Evolutionary conservation across 2,797 vertebrate genomes (phyloP).

Genomic region (Glossophaga mutica): DNA sequence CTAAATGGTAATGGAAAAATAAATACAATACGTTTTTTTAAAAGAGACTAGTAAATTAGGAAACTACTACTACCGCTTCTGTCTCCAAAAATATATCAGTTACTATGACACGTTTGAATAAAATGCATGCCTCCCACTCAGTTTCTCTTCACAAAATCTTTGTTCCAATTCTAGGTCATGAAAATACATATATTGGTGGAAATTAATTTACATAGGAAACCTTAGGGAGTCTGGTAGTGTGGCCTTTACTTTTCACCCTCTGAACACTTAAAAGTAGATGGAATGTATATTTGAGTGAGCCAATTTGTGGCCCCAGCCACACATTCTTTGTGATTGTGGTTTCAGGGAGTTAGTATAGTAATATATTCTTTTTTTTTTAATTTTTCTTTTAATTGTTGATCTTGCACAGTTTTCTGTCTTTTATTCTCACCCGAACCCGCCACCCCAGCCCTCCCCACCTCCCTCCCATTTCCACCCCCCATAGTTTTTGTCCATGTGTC

Average conservation of each 20-base stretch:
- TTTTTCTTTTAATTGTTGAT: too few relatives aligned
- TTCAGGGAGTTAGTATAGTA: conserved; percentile 49
- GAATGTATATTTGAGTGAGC: not conserved
- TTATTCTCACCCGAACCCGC: too few relatives aligned
- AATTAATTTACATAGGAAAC: not conserved
- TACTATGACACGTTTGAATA: not conserved
- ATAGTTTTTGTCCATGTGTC: too few relatives aligned
- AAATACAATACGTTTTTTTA: too few relatives aligned
- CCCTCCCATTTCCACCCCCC: too few relatives aligned
- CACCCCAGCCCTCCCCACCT: too few relatives aligned
- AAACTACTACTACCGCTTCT: not conserved
- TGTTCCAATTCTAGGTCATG: not conserved
- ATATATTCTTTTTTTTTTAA: too few relatives aligned
- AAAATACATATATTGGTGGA: not conserved
- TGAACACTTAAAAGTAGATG: not conserved
- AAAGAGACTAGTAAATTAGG: not conserved
- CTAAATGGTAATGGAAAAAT: not conserved
- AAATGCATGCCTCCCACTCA: not conserved
- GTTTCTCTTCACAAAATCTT: not conserved
- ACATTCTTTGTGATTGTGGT: conserved; percentile 29
- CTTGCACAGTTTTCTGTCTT: too few relatives aligned
- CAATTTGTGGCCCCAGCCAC: not conserved
- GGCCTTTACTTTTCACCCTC: not conserved
- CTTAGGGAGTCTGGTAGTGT: not conserved
- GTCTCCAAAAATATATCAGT: not conserved